A percentile compares a stretch with the other conserved stretches of the same genome.
phyloP scores from a whole-genome alignment of 2,113 vertebrate species.

The Platysternon megacephalum region DNA sequence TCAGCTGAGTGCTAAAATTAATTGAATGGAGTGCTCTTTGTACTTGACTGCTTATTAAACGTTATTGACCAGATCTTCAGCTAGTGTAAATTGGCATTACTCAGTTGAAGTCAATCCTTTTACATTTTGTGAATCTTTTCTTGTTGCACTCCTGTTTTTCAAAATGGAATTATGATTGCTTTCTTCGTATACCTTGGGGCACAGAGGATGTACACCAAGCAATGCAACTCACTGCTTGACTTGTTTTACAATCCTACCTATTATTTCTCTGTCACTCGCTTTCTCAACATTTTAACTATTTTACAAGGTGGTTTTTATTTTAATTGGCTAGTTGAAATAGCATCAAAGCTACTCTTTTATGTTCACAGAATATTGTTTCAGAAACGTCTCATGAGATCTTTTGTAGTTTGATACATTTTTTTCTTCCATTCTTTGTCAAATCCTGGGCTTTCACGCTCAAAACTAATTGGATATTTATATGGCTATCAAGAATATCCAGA shows the following conservation, averaged over 20 bases:
- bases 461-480: fast-evolving
- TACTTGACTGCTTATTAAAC: slow-evolving; percentile 36
- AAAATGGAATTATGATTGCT: slow-evolving; percentile 24
- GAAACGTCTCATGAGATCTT: neutral
- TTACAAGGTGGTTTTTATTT: neutral
- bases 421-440: neutral
- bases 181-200: neutral
- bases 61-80: slow-evolving; percentile 34
- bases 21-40: neutral
- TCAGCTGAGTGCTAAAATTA: neutral
- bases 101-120: neutral
- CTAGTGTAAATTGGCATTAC: slow-evolving; percentile 43
- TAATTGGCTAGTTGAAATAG: neutral
- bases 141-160: neutral
- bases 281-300: neutral
- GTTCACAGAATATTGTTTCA: neutral
- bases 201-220: neutral
- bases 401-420: neutral
- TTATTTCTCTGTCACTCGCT: neutral
- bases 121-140: neutral
- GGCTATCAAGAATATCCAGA: neutral
- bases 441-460: neutral
- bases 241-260: neutral
- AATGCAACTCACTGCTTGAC: neutral
- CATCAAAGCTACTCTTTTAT: fast-evolving